Evolutionary conservation across 2,113 vertebrate species (phyloP).

Genomic region (Syngnathus scovelli): DNA sequence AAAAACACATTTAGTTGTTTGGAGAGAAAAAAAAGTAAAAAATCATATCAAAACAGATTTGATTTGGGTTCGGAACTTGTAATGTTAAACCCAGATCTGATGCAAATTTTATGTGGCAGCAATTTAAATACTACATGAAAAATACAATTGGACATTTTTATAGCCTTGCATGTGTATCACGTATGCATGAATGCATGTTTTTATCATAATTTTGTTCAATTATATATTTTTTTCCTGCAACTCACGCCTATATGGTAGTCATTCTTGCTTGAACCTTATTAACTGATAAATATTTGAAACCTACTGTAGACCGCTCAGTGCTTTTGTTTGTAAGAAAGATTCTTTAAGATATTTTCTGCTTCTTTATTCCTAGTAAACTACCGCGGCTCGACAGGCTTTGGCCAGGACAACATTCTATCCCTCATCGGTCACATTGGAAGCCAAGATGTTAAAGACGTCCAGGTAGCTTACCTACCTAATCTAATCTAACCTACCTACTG

Average conservation of each 20-base stretch:
- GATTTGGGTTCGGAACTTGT: too few species aligned
- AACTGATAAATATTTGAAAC: not conserved
- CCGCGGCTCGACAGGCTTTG: constrained; percentile 78
- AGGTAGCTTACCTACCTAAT: constrained; percentile 58
- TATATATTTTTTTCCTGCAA: too few species aligned
- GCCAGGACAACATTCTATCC: constrained; percentile 77
- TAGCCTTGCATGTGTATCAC: too few species aligned
- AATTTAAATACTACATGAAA: too few species aligned
- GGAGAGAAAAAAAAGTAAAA: too few species aligned
- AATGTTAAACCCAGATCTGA: too few species aligned
- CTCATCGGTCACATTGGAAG: constrained; percentile 74
- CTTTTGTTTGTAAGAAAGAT: not conserved
- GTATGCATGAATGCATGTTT: too few species aligned
- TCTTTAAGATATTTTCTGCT: not conserved
- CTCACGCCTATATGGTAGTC: not conserved
- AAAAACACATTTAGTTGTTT: too few species aligned
- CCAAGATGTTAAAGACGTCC: constrained; percentile 81
- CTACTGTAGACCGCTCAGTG: not conserved
- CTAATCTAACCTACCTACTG: not conserved
- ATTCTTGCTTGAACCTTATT: not conserved
- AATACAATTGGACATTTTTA: too few species aligned
- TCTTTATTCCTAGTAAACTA: constrained; percentile 74
- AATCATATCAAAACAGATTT: too few species aligned
- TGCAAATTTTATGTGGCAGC: too few species aligned
- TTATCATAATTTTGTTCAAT: too few species aligned